Evolutionary conservation across 1,140 invertebrate species (phyloP), one percentile per base, ranked within the genome.

Genomic region (Lutraria rhynchaena): DNA sequence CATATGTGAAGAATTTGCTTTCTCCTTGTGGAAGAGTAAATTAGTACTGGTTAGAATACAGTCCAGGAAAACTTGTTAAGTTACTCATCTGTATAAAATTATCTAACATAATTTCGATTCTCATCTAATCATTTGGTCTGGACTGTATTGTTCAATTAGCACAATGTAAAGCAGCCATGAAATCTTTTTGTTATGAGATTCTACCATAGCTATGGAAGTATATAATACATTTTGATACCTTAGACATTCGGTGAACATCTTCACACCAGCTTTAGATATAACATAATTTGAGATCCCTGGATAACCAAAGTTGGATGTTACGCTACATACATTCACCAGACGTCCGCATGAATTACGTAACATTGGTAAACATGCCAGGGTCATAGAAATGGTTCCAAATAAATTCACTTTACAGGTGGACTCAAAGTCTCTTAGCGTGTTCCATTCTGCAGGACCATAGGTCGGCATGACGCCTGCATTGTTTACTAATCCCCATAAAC

Each of bases 401-500:
- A 88, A 29, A 63, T 89, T 89, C 31, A 88, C 85, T 22, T 85
- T 31, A 15, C 81, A 27, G 15, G 27, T 15, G 0, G 3, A 5
- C 33, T 82, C 22, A 53, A 86, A 88, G 49, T 88, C 82, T 41
- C 83, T 37, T 29, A 76, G 46, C 2, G 70, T 67, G 4, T 85
- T 35, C 82, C 81, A 86, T 60, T 87, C 84, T 4, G 77, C 29
- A 24, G 31, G 58, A 3, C 74, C 70, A 35, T 80, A 49, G 17
- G 67, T 17, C 1, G 85, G 78, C 27, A 75, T 60, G 15, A 89
- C 63, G 11, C 87, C 88, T 13, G 88, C 88, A 60, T 88, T 88
- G 83, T 89, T 89, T n/a, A 89, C 86, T 17, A 89, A 35, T n/a
- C 83, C 88, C 88, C 88, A 89, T 33, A 89, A 58, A 31, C 87